phyloP scores from a whole-genome alignment of 2,888 invertebrate genomes.

The Drosophila conformis region DNA sequence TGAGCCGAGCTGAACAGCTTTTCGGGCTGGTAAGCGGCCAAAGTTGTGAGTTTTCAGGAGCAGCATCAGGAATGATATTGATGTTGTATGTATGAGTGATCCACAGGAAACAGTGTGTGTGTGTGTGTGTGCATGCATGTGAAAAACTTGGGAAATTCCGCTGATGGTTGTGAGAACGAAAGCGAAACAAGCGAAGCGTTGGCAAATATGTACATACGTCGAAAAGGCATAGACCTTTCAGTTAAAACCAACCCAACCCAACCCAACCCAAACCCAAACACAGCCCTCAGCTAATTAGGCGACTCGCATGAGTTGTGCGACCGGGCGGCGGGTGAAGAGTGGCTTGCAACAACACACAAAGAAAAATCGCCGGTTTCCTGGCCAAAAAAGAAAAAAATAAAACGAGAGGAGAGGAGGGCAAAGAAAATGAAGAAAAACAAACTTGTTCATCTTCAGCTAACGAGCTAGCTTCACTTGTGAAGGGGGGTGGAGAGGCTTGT shows the following conservation, averaged over 20 bases:
- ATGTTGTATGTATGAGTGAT: conserved; percentile 16
- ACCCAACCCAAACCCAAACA: background rate
- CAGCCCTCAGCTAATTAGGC: conserved; percentile 66
- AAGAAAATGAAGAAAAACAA: conserved; percentile 48
- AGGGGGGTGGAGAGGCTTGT: conserved; percentile 2
- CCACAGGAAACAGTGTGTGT: conserved; percentile 48
- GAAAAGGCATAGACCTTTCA: conserved; percentile 12
- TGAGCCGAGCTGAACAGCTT: conserved; percentile 24
- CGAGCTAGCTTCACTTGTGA: conserved; percentile 54
- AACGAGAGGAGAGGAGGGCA: background rate
- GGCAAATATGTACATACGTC: conserved; percentile 14
- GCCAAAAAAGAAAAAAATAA: conserved; percentile 39
- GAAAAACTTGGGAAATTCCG: conserved; percentile 52
- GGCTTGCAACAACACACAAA: conserved; percentile 49
- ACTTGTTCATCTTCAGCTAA: conserved; percentile 78
- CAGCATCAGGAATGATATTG: conserved; percentile 22
- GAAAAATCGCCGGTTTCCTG: conserved; percentile 77
- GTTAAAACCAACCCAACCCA: conserved; percentile 3
- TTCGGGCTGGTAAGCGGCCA: conserved; percentile 10
- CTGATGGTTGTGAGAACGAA: conserved; percentile 54
- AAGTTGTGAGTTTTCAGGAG: conserved; percentile 40
- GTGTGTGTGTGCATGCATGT: conserved; percentile 28
- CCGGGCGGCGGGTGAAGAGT: conserved; percentile 1
- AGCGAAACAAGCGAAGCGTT: conserved; percentile 47
- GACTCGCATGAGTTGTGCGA: conserved; percentile 57